phyloP scores from a whole-genome alignment of 2,797 vertebrate species.

The Rhinogobio ventralis region DNA sequence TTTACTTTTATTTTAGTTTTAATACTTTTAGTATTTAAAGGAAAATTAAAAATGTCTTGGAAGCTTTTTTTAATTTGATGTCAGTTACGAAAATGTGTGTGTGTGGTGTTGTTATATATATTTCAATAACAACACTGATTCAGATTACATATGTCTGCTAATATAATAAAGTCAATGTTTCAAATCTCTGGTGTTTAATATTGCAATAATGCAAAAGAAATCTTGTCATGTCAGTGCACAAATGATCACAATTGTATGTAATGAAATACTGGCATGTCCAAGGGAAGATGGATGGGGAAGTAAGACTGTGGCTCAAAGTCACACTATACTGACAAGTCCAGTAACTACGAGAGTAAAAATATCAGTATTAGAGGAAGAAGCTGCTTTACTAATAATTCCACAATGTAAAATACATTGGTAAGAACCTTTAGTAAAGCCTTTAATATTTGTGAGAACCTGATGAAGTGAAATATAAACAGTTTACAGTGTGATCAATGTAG shows the following conservation, averaged over 20 bases:
- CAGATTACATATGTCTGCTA: background rate
- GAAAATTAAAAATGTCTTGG: background rate
- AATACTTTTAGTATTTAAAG: background rate
- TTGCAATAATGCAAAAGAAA: background rate
- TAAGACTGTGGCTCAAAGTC: constrained; percentile 65
- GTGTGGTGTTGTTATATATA: no score
- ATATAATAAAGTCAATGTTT: background rate
- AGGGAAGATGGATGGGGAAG: constrained; percentile 72
- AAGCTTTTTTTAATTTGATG: background rate
- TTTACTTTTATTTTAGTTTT: background rate
- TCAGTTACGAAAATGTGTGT: no score
- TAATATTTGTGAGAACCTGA: no score
- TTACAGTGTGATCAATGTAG: no score
- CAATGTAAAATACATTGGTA: background rate
- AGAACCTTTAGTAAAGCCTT: no score
- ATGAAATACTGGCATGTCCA: constrained; percentile 47
- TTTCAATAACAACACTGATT: background rate
- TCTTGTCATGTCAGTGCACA: background rate
- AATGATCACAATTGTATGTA: background rate
- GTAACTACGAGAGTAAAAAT: background rate
- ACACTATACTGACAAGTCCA: constrained; percentile 67
- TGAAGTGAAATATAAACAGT: no score
- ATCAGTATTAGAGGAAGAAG: background rate
- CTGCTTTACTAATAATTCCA: background rate
- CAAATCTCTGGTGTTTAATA: background rate